These are phyloP conservation scores for Thaumatotibia leucotreta DNA, from an alignment of 1,140 invertebrate species.

Conservation along the genomic window DNA sequence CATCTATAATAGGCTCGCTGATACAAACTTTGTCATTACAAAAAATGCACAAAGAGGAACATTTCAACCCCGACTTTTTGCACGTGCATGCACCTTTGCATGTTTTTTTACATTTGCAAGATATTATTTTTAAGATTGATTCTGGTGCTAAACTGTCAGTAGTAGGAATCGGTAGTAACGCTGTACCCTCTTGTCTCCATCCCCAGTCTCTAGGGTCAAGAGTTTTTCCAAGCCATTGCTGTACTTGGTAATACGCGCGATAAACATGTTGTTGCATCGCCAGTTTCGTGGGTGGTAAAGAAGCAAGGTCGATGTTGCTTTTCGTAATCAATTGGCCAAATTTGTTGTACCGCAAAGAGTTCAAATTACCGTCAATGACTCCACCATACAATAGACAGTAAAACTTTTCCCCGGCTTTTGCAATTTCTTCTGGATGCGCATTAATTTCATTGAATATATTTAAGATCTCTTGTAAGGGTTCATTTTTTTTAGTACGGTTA, in stretches of 20 bases:
- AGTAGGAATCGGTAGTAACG: conserved; percentile 23
- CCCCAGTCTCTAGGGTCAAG: conserved; percentile 13
- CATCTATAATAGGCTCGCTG: too few relatives aligned
- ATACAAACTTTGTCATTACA: background rate
- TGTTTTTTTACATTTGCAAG: conserved; percentile 20
- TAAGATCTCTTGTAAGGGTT: too few relatives aligned
- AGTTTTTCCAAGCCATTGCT: conserved; percentile 25
- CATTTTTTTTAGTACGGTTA: too few relatives aligned
- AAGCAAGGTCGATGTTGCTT: too few relatives aligned
- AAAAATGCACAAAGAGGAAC: conserved; percentile 19
- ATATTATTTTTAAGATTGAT: conserved; percentile 18
- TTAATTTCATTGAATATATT: too few relatives aligned
- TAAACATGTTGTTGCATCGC: conserved; percentile 29
- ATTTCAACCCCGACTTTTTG: conserved; percentile 22
- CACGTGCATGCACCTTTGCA: conserved; percentile 16
- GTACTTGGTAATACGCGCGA: conserved; percentile 30
- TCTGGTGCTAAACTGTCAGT: conserved; percentile 15
- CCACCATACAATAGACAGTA: too few relatives aligned
- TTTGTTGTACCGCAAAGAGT: too few relatives aligned
- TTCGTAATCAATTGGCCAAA: too few relatives aligned
- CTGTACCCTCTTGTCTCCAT: conserved; percentile 22
- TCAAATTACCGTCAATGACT: too few relatives aligned
- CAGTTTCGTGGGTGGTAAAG: too few relatives aligned
- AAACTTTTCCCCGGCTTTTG: too few relatives aligned
- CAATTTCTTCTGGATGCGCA: too few relatives aligned